Conservation (phyloP, 2,113 vertebrate species). For the Psophia crepitans region DNA sequence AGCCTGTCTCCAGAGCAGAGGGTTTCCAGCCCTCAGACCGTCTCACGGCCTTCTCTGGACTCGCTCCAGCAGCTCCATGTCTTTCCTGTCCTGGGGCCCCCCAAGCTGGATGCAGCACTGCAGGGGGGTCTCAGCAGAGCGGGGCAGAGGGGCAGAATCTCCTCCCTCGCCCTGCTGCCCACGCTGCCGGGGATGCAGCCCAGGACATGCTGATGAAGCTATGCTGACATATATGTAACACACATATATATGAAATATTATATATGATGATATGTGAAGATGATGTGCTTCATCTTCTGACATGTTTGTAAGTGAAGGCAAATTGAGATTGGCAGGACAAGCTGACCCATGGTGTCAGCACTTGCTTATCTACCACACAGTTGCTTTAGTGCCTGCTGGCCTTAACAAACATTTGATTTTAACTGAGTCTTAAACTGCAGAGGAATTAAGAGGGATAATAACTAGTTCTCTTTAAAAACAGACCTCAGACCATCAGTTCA, state of each 20-base stretch:
- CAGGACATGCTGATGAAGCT: background rate
- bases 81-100: too few relatives aligned
- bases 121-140: background rate
- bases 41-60: background rate
- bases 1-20: background rate
- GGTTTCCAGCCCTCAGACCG: background rate
- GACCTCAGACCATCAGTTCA: background rate
- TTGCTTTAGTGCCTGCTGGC: background rate
- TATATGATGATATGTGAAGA: background rate
- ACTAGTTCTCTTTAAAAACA: background rate
- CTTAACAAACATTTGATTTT: background rate
- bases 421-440: background rate
- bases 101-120: background rate
- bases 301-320: background rate
- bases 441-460: background rate
- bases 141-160: background rate
- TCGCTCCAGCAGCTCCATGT: fast-evolving
- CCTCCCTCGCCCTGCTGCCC: background rate
- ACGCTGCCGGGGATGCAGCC: background rate
- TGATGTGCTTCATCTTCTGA: background rate
- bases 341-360: background rate
- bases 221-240: background rate
- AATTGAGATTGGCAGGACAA: background rate
- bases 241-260: background rate
- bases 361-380: background rate